Base-by-base conservation (phyloP, 2,797 vertebrate species). In the Nasua narica region DNA sequence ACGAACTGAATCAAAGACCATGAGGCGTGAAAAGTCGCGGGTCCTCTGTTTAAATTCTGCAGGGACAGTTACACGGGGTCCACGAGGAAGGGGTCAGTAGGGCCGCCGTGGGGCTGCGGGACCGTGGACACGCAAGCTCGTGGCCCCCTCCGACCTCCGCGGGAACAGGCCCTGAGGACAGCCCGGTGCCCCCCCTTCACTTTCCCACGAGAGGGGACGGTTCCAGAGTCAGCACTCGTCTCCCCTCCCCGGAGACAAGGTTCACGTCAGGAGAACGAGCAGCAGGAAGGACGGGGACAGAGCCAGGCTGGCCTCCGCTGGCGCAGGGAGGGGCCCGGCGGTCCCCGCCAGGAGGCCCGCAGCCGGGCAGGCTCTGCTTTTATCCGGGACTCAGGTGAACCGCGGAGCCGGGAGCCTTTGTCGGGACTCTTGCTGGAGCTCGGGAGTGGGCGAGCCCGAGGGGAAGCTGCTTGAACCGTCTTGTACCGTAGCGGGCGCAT, bases 381-480 rank as follows among this genome's bases (percentile, higher is more conserved):
- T 67, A 40, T 84, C 90, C 9, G 2, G 67, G 95, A 62, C 96
- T 76, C 4, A 0, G 70, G 12, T 69, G 91, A 62, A 89, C 88
- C 83, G 89, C 27, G 74, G 84, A 60, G 87, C 87, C 3, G 25
- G 27, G 82, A 67, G 78, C 78, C 79, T 89, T n/a, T 79, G 82
- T 18, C 1, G 46, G 90, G 67, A 29, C 3, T 86, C 82, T 15
- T 37, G 82, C 89, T 65, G 14, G 29, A 16, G 74, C 83, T 46
- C 18, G 14, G 52, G 91, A 97, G 96, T 72, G 92, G 97, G 96
- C 93, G 65, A 86, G 97, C 87, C 87, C 25, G 10, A 65, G 85
- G 94, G 91, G 77, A 82, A 90, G 52, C 96, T 96, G 79, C 96
- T 69, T 86, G 95, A 95, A 85, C 94, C 94, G 9, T 90, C 97